Conservation (phyloP, 1,140 invertebrate species). For the Sitobion miscanthi region DNA sequence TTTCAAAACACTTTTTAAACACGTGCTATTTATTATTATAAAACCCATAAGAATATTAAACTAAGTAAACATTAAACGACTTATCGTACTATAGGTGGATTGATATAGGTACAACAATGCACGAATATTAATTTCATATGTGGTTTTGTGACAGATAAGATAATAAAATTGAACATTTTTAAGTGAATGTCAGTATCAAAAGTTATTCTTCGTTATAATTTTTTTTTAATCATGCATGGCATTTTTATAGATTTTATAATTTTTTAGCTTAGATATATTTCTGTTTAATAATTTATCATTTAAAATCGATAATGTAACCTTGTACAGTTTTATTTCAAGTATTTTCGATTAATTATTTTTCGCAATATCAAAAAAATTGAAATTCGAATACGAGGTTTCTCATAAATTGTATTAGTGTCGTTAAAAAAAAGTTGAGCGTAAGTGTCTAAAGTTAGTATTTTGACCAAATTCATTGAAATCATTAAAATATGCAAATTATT, state of each 20-base stretch:
- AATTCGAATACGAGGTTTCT: too few species aligned
- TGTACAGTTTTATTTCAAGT: background rate
- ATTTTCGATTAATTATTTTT: too few species aligned
- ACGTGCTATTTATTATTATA: conserved; percentile 32
- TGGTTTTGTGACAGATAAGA: conserved; percentile 24
- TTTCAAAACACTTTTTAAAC: background rate
- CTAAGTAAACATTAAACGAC: conserved; percentile 11
- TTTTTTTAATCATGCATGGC: background rate
- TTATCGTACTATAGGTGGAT: background rate
- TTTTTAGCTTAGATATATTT: background rate
- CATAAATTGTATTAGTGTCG: too few species aligned
- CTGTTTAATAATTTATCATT: too few species aligned
- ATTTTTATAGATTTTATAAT: background rate
- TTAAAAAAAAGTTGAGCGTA: too few species aligned
- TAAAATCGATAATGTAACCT: background rate
- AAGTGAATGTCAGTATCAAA: background rate
- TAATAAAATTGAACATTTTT: conserved; percentile 1
- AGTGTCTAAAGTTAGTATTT: too few species aligned
- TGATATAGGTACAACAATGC: background rate
- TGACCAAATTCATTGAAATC: too few species aligned
- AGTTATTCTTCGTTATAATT: background rate
- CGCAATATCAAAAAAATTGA: too few species aligned
- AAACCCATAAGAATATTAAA: background rate
- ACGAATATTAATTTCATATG: background rate
- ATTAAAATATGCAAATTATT: too few species aligned